Evolutionary conservation across 1,140 invertebrate species (phyloP), one percentile per base, ranked within the genome.

Genomic region (Octopus sinensis): DNA sequence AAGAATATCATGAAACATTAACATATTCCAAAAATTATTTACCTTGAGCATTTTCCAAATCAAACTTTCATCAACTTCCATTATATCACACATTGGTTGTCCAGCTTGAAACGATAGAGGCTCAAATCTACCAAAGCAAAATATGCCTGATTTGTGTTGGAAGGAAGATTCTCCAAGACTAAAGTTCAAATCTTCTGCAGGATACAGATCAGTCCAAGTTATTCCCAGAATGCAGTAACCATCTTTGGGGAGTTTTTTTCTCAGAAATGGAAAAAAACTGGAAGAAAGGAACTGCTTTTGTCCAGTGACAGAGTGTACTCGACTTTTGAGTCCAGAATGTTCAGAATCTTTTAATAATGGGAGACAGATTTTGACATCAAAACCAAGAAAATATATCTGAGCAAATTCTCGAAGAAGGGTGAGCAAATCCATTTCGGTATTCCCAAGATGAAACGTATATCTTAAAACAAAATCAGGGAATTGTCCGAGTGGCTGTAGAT

Each of bases 31-130:
- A 43, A 73, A 7, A 12, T 73, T 43, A 54, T 56, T 78, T 82
- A 89, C 88, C 84, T 86, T 87, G n/a, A 89, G 80, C 13, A 89
- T 81, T 85, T 86, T 86, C 87, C 87, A 89, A 3, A 89, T 10
- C 51, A 88, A 12, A 30, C 80, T 53, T 7, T 84, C 84, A 82
- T 86, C 83, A 23, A 89, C 82, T 76, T 83, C 76, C 5, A 77
- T 77, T 9, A 87, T 83, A 79, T 87, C 85, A 13, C 53, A 10
- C 13, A 62, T n/a, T 78, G 78, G 62, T 6, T 83, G 81, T 71
- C 76, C 84, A 62, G 80, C 78, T n/a, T 76, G 51, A 82, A 80
- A 87, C 12, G 56, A 54, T 53, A 82, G 85, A 4, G 86, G 84
- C 75, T 87, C 85, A 86, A 85, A 87, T 75, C 87, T 76, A 17